Evolutionary conservation across 2,888 invertebrate species (phyloP).

Genomic region (Callinectes sapidus): DNA sequence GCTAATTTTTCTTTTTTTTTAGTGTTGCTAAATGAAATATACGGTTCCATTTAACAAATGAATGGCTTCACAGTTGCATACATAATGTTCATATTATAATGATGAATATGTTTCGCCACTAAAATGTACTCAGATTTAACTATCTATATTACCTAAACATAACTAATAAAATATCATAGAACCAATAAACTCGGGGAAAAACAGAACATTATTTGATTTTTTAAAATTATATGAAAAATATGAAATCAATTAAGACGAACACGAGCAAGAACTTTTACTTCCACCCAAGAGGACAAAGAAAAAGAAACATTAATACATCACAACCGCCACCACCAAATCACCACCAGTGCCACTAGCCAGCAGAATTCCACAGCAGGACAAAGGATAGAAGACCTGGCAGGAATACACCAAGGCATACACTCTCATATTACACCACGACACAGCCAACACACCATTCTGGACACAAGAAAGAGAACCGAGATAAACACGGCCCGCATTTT

Average conservation of each 20-base stretch:
- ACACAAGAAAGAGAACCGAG: neutral
- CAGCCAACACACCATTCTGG: neutral
- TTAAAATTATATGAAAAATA: too few relatives aligned
- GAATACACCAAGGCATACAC: neutral
- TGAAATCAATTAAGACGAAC: too few relatives aligned
- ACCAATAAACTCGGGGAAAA: neutral
- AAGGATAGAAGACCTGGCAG: neutral
- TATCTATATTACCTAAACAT: neutral
- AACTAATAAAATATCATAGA: neutral
- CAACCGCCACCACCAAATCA: too few relatives aligned
- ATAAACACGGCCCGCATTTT: neutral
- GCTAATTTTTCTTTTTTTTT: too few relatives aligned
- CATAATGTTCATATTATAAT: neutral
- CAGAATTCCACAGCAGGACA: too few relatives aligned
- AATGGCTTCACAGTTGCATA: neutral
- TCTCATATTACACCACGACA: neutral
- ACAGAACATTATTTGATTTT: too few relatives aligned
- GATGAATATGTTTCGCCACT: neutral
- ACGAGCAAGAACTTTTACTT: too few relatives aligned
- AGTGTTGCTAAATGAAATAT: neutral
- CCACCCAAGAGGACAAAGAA: too few relatives aligned
- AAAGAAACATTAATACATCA: too few relatives aligned
- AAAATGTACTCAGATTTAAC: neutral
- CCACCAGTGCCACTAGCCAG: too few relatives aligned
- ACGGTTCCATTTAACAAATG: neutral